Percentiles rank a stretch among this genome's conserved stretches.
Conservation (phyloP, 2,888 invertebrate species). For the Patella pellucida region DNA sequence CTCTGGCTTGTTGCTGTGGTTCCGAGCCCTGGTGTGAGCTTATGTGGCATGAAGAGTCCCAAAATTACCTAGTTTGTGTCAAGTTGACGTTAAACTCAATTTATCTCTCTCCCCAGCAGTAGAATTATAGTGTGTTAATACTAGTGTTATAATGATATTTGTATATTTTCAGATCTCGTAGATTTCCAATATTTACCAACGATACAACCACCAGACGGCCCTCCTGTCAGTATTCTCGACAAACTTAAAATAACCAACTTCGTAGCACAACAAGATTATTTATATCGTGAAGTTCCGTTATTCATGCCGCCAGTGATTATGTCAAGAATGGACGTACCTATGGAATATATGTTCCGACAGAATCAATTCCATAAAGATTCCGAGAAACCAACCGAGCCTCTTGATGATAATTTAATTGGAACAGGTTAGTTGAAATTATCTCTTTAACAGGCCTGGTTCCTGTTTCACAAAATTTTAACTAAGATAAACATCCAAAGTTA, state of each 20-base stretch:
- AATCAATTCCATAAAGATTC: constrained; percentile 38
- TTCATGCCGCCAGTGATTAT: constrained; percentile 85
- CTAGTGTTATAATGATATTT: neutral
- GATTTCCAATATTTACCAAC: constrained; percentile 95
- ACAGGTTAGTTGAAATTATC: constrained; percentile 44
- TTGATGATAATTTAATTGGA: constrained; percentile 55
- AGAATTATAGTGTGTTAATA: too few species aligned
- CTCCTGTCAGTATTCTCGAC: constrained; percentile 49
- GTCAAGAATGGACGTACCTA: constrained; percentile 80
- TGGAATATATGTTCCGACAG: constrained; percentile 62
- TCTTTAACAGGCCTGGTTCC: too few species aligned
- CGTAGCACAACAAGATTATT: constrained; percentile 72
- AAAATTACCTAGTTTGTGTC: too few species aligned
- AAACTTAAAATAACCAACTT: constrained; percentile 46
- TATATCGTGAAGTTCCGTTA: constrained; percentile 76
- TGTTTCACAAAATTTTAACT: too few species aligned
- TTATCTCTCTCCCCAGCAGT: too few species aligned
- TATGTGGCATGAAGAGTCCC: too few species aligned
- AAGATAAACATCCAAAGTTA: too few species aligned
- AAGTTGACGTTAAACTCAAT: too few species aligned
- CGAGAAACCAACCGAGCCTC: constrained; percentile 35
- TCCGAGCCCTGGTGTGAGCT: too few species aligned
- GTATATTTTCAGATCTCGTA: constrained; percentile 79
- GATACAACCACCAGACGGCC: constrained; percentile 51
- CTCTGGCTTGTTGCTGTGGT: too few species aligned